These are phyloP conservation scores for Ophion slaviceki DNA, from an alignment of 2,888 invertebrate genomes.

Conservation along the genomic window DNA sequence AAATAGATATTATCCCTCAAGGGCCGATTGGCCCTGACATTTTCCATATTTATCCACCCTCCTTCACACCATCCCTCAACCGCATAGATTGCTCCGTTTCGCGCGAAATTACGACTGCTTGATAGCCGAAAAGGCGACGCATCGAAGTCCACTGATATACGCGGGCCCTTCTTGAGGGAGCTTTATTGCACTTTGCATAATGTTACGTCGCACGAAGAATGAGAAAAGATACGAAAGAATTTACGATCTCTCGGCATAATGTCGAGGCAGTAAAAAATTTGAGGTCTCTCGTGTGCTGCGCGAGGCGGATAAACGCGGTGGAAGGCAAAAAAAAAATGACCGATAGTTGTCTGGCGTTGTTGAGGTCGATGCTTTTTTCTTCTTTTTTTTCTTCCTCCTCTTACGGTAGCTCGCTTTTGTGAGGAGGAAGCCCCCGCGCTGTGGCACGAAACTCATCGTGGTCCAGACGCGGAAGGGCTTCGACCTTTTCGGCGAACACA, in stretches of 20 bases:
- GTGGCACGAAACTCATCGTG: slow-evolving; percentile 32
- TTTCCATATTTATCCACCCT: slow-evolving; percentile 12
- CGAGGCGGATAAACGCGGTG: slow-evolving; percentile 32
- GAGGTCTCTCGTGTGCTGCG: slow-evolving; percentile 37
- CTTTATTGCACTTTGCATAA: slow-evolving; percentile 62
- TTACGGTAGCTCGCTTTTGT: slow-evolving; percentile 41
- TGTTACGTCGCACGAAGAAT: slow-evolving; percentile 41
- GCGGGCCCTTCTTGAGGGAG: background rate
- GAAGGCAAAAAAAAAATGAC: slow-evolving; percentile 24
- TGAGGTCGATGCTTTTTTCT: background rate
- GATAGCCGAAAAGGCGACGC: slow-evolving; percentile 29
- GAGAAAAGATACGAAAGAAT: slow-evolving; percentile 28
- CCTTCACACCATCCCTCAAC: slow-evolving; percentile 35
- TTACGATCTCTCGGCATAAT: slow-evolving; percentile 60
- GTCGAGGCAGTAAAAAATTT: slow-evolving; percentile 52
- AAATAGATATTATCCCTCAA: background rate
- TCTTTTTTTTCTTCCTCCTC: too few species aligned
- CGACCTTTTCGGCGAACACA: slow-evolving; percentile 30
- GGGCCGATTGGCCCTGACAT: slow-evolving; percentile 23
- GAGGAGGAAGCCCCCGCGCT: slow-evolving; percentile 25
- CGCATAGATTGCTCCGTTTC: slow-evolving; percentile 34
- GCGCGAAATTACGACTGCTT: slow-evolving; percentile 24
- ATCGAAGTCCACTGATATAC: slow-evolving; percentile 1
- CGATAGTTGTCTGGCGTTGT: slow-evolving; percentile 20
- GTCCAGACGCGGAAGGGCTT: slow-evolving; percentile 61